phyloP scores from a whole-genome alignment of 2,797 vertebrate species.

The Anguilla anguilla region DNA sequence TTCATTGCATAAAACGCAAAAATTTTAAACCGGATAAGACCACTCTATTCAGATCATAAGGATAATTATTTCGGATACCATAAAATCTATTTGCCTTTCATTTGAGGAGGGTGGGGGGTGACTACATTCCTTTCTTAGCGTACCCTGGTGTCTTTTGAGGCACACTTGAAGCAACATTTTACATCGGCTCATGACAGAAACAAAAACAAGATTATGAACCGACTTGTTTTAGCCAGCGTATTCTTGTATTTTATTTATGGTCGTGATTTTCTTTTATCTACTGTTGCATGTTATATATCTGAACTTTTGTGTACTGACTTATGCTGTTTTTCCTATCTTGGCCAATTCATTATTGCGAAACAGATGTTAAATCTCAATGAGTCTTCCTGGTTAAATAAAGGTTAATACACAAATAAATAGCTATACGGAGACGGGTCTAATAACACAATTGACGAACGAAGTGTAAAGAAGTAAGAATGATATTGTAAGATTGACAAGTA shows the following conservation, averaged over 20 bases:
- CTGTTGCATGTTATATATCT: too few relatives aligned
- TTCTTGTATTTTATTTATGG: too few relatives aligned
- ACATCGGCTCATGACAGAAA: constrained; percentile 1
- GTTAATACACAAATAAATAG: too few relatives aligned
- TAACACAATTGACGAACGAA: neutral
- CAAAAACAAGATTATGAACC: constrained; percentile 18
- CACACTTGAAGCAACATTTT: neutral
- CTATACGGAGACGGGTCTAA: neutral
- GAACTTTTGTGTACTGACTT: too few relatives aligned
- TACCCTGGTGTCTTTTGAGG: neutral
- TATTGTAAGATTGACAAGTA: neutral
- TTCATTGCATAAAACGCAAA: neutral
- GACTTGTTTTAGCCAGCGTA: too few relatives aligned
- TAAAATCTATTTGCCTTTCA: constrained; percentile 10
- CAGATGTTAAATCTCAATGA: too few relatives aligned
- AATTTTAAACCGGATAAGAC: neutral
- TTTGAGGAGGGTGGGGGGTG: neutral
- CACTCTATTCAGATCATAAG: neutral
- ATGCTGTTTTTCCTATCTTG: too few relatives aligned
- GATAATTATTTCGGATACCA: neutral
- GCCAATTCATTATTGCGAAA: too few relatives aligned
- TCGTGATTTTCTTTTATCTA: too few relatives aligned
- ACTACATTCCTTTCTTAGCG: neutral
- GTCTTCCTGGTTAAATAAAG: too few relatives aligned
- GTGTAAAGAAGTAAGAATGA: neutral